Base-by-base conservation (phyloP, 1,140 invertebrate species). In the Frieseomelitta varia region DNA sequence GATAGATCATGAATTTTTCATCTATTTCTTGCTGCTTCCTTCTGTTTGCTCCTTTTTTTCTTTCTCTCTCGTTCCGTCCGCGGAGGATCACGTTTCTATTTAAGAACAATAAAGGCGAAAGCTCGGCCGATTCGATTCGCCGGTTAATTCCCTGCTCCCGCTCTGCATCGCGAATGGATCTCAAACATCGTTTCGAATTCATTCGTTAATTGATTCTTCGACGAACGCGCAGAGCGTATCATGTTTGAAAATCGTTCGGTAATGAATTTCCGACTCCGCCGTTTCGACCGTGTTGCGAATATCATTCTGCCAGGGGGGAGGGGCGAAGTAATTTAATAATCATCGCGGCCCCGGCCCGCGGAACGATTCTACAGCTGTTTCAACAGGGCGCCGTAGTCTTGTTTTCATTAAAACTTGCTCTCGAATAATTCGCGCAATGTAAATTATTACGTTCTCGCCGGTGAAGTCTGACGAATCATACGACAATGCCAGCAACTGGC, bases 201-300 rank as follows among this genome's bases (percentile, higher is more conserved):
- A 47, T 77, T 77, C 75, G 75, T 77, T 63, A 76, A 76, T 76
- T 76, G 74, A 76, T 76, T 47, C 55, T 61, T 56, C 21, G 56
- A n/a, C 56, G 56, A 76, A 61, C 8, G 21, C 74, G 34, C 24
- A 4, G 39, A 39, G 39, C 21, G 74, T 30, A 73, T 53, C 71
- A 19, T n/a, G 74, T 63, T 61, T 55, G 73, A 47, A 0, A 39
- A 75, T 24, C 19, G 53, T 58, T 30, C 19, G 56, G 24, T 61
- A 76, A 76, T 76, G 74, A 76, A 76, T 76, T 76, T 61, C 56
- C 69, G 15, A 15, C 53, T 24, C 19, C 24, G 39, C 30, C 67
- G 21, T 34, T 10, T 27, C 19, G 24, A n/a, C n/a, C 12, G 14
- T 17, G 17, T 55, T 24, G 55, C n/a, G 56, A 61, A 76, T 61